Evolutionary conservation across 2,888 invertebrate species (phyloP).

Genomic region (Synanthedon tipuliformis): DNA sequence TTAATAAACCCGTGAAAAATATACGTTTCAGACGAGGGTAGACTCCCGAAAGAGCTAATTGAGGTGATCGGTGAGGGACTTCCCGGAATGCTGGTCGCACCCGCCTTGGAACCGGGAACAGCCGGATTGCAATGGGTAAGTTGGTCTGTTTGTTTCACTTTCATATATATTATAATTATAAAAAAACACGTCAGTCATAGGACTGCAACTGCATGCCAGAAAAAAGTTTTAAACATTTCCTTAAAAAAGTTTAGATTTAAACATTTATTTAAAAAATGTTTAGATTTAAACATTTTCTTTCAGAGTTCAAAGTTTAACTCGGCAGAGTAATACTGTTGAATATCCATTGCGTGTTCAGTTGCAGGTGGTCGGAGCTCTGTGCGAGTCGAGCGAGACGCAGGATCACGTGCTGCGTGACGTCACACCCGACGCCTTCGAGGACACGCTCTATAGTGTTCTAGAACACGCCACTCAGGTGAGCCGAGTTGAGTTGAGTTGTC

Average conservation of each 20-base stretch:
- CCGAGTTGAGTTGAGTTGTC: too few species aligned
- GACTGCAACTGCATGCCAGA: too few species aligned
- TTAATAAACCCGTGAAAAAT: neutral
- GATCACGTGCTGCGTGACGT: conserved; percentile 50
- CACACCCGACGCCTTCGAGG: conserved; percentile 52
- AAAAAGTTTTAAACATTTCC: too few species aligned
- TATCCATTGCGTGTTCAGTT: conserved; percentile 25
- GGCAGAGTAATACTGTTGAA: neutral
- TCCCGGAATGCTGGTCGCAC: conserved; percentile 48
- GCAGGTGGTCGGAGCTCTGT: conserved; percentile 54
- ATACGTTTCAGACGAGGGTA: conserved; percentile 46
- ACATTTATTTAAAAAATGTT: too few species aligned
- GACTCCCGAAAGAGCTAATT: conserved; percentile 46
- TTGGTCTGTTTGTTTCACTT: too few species aligned
- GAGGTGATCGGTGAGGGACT: conserved; percentile 43
- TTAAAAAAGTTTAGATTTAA: too few species aligned
- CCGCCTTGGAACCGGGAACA: conserved; percentile 50
- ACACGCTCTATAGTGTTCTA: conserved; percentile 49
- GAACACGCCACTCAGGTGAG: conserved; percentile 47
- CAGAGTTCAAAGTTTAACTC: too few species aligned
- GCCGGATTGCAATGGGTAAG: conserved; percentile 59
- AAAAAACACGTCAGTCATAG: too few species aligned
- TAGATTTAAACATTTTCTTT: too few species aligned
- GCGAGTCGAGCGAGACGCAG: conserved; percentile 51
- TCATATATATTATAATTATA: too few species aligned